phyloP scores from a whole-genome alignment of 2,797 vertebrate genomes.

The Chaunax sp. region DNA sequence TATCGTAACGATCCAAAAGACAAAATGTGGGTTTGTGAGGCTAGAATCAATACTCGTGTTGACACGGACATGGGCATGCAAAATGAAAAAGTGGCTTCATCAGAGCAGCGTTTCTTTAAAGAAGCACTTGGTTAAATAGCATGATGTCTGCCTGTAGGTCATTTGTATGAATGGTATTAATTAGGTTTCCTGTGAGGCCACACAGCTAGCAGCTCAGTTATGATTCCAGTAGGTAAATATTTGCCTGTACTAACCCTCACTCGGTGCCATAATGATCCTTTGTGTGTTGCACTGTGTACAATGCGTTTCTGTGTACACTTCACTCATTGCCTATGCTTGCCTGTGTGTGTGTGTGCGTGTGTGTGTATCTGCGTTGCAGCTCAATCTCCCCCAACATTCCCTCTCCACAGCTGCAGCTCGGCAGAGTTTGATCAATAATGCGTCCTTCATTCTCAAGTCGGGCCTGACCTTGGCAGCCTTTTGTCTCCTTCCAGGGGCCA shows the following conservation, averaged over 20 bases:
- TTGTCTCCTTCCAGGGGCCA: conserved; percentile 86
- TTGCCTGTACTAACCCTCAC: conserved; percentile 79
- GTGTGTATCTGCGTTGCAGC: conserved; percentile 56
- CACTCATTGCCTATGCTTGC: conserved; percentile 66
- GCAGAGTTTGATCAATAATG: conserved; percentile 87
- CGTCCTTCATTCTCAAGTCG: conserved; percentile 86
- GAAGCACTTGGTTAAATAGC: conserved; percentile 56
- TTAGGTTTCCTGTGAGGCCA: conserved; percentile 79
- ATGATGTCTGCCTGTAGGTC: conserved; percentile 71
- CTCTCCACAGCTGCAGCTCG: conserved; percentile 79
- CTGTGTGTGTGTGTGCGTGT: conserved; percentile 37
- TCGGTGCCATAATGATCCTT: conserved; percentile 82
- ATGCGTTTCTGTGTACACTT: conserved; percentile 69
- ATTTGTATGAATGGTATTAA: conserved; percentile 82
- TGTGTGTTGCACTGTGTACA: conserved; percentile 73
- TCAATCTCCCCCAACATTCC: conserved; percentile 59
- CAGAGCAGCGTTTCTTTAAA: conserved; percentile 17
- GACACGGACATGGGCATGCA: conserved; percentile 17
- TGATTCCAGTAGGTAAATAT: conserved; percentile 87
- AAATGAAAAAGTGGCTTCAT: conserved; percentile 35
- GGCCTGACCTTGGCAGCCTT: conserved; percentile 88
- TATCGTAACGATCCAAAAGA: conserved; percentile 12
- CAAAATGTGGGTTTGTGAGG: conserved; percentile 11
- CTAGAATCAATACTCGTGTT: conserved; percentile 47
- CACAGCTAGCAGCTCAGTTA: conserved; percentile 78